These are phyloP conservation scores for Leptinotarsa tumamoca DNA, from an alignment of 2,888 invertebrate species.

Conservation along the genomic window DNA sequence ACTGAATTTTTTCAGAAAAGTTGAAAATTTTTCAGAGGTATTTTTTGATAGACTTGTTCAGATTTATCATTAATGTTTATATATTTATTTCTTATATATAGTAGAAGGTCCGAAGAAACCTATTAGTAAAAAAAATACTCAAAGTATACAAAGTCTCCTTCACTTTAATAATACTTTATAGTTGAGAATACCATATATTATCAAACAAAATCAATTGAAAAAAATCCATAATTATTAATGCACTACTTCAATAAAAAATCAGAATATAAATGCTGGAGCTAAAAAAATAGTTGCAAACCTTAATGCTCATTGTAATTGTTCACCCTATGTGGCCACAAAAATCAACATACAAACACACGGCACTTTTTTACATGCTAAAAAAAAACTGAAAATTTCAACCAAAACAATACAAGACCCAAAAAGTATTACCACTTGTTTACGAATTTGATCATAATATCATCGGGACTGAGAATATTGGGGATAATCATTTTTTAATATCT, in stretches of 20 bases:
- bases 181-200: too few species aligned
- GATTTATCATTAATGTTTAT: too few species aligned
- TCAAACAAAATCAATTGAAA: background rate
- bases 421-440: constrained; percentile 41
- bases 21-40: too few species aligned
- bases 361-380: background rate
- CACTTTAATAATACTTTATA: too few species aligned
- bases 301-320: background rate
- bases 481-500: constrained; percentile 52
- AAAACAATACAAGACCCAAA: constrained; percentile 21
- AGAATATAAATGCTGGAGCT: too few species aligned
- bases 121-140: too few species aligned
- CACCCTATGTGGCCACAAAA: constrained; percentile 56
- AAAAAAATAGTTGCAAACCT: constrained; percentile 38
- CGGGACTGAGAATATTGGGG: constrained; percentile 56
- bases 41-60: too few species aligned
- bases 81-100: too few species aligned
- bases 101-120: too few species aligned
- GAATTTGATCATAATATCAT: constrained; percentile 60
- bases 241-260: background rate
- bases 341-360: constrained; percentile 42
- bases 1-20: too few species aligned
- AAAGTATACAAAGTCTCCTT: too few species aligned
- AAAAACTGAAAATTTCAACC: constrained; percentile 23
- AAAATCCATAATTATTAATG: background rate